Evolutionary conservation across 2,113 vertebrate species (phyloP).

Genomic region (Pelmatolapia mariae): DNA sequence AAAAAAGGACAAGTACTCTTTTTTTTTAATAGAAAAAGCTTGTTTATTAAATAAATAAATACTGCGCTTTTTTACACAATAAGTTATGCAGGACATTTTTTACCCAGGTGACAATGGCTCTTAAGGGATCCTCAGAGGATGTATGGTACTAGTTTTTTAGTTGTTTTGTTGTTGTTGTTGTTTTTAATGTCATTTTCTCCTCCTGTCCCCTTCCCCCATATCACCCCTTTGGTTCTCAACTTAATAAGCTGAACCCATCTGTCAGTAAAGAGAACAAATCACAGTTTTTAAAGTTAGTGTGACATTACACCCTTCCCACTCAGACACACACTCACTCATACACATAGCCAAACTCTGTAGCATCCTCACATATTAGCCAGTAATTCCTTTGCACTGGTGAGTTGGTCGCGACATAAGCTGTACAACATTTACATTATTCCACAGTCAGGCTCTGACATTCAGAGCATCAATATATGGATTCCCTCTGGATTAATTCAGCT

Average conservation of each 20-base stretch:
- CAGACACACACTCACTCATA: not conserved
- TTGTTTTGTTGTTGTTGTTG: not conserved
- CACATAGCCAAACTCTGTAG: not conserved
- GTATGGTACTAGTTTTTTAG: not conserved
- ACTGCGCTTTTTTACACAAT: slow-evolving; percentile 89
- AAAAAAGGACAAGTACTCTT: not conserved
- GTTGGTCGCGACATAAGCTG: slow-evolving; percentile 53
- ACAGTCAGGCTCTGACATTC: slow-evolving; percentile 46
- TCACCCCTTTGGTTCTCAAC: slow-evolving; percentile 2
- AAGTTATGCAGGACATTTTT: slow-evolving; percentile 83
- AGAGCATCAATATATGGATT: slow-evolving; percentile 38
- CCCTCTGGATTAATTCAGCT: slow-evolving; percentile 17
- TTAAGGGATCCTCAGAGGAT: slow-evolving; percentile 2
- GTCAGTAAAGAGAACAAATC: slow-evolving; percentile 50
- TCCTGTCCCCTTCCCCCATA: not conserved
- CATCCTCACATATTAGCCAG: slow-evolving; percentile 3
- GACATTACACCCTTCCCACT: slow-evolving; percentile 21
- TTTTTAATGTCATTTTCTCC: not conserved
- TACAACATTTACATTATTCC: slow-evolving; percentile 54
- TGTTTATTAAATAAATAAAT: slow-evolving; percentile 89
- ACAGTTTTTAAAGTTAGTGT: slow-evolving; percentile 57
- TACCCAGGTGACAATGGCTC: slow-evolving; percentile 39
- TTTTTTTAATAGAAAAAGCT: slow-evolving; percentile 51
- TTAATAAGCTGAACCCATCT: slow-evolving; percentile 17
- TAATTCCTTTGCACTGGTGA: slow-evolving; percentile 63